phyloP scores from a whole-genome alignment of 2,888 invertebrate species.

The Caenorhabditis sp. region DNA sequence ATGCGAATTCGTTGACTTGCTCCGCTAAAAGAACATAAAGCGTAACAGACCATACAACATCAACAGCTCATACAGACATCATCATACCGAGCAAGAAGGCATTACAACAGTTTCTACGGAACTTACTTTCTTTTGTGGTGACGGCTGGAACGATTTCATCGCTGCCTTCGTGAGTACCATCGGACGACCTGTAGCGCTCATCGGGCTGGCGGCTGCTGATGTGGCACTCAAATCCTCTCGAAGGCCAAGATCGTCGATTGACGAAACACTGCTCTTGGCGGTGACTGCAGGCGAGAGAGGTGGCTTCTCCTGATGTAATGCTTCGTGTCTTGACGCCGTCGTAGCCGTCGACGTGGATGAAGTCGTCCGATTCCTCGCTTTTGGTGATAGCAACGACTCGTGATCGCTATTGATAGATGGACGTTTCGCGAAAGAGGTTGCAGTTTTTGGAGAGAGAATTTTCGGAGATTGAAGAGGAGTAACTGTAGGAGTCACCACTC shows the following conservation, averaged over 20 bases:
- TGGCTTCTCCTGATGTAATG: neutral
- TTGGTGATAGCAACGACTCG: conserved; percentile 21
- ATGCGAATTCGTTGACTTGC: conserved; percentile 18
- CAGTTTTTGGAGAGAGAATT: conserved; percentile 24
- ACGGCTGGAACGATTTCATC: conserved; percentile 46
- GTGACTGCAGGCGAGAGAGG: conserved; percentile 15
- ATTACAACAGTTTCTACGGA: too few relatives aligned
- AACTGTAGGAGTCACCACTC: conserved; percentile 10
- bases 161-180: conserved; percentile 54
- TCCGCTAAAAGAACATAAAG: conserved; percentile 47
- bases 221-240: conserved; percentile 17
- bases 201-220: conserved; percentile 25
- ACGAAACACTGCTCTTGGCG: conserved; percentile 23
- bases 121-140: conserved; percentile 42
- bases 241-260: conserved; percentile 15
- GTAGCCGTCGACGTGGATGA: conserved; percentile 31
- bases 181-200: conserved; percentile 31
- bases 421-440: conserved; percentile 14
- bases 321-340: conserved; percentile 6
- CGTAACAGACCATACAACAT: conserved; percentile 49
- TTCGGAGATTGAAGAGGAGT: conserved; percentile 33
- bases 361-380: conserved; percentile 16
- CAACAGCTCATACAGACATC: conserved; percentile 44
- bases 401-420: conserved; percentile 27
- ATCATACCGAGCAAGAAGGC: conserved; percentile 30